phyloP scores from a whole-genome alignment of 2,888 invertebrate species.

The Parnassius orleans region DNA sequence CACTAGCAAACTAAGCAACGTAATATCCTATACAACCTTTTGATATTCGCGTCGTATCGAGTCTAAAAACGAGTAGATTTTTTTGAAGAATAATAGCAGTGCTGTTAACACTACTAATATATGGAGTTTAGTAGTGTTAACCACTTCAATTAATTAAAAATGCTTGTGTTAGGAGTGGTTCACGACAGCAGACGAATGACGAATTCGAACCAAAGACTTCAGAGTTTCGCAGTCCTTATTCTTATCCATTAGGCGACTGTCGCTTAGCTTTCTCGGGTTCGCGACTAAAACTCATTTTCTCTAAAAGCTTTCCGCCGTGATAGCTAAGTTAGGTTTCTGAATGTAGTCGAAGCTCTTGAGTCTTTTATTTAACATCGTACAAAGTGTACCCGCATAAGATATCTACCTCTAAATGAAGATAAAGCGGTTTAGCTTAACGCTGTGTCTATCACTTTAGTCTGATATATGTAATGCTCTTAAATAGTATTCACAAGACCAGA shows the following conservation, averaged over 20 bases:
- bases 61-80: conserved; percentile 36
- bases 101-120: too few relatives aligned
- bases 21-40: conserved; percentile 39
- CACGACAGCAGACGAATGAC: too few relatives aligned
- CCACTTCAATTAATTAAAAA: too few relatives aligned
- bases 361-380: conserved; percentile 26
- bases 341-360: conserved; percentile 18
- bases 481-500: conserved; percentile 3
- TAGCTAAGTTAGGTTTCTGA: conserved; percentile 46
- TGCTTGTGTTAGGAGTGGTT: too few relatives aligned
- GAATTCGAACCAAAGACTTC: too few relatives aligned
- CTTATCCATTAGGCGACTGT: too few relatives aligned
- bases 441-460: conserved; percentile 19
- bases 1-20: conserved; percentile 31
- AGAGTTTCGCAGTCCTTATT: too few relatives aligned
- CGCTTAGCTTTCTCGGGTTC: conserved; percentile 37
- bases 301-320: conserved; percentile 41
- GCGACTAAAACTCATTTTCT: conserved; percentile 46
- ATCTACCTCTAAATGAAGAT: conserved; percentile 25
- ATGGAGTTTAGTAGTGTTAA: too few relatives aligned
- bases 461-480: conserved; percentile 8
- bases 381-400: conserved; percentile 11
- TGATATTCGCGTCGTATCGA: conserved; percentile 36
- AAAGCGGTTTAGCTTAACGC: conserved; percentile 20
- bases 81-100: too few relatives aligned